Evolutionary conservation across 1,140 invertebrate genomes (phyloP).

Genomic region (Cyrtorhinus lividipennis): DNA sequence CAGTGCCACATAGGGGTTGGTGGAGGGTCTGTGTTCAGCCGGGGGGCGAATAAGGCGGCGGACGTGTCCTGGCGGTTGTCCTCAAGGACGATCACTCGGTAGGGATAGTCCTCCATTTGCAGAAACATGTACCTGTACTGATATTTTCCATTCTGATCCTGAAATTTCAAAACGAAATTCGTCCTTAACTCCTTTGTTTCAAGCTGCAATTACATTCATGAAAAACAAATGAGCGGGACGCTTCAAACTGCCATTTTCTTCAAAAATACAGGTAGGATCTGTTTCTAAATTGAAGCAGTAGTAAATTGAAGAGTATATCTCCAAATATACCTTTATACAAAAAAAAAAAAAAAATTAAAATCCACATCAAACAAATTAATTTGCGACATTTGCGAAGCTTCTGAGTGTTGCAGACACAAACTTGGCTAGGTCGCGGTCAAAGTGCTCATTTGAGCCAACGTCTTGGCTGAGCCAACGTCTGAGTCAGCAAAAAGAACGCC

Average conservation of each 20-base stretch:
- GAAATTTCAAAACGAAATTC: constrained; percentile 34
- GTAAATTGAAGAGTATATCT: too few relatives aligned
- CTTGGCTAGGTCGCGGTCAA: too few relatives aligned
- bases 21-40: neutral
- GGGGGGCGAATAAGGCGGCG: neutral
- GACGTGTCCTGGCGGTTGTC: constrained; percentile 40
- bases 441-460: too few relatives aligned
- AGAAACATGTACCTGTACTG: constrained; percentile 71
- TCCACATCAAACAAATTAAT: too few relatives aligned
- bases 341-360: too few relatives aligned
- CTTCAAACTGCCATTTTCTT: neutral
- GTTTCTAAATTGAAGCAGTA: too few relatives aligned
- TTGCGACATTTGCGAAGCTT: too few relatives aligned
- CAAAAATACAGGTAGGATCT: neutral
- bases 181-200: constrained; percentile 15
- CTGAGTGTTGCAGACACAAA: too few relatives aligned
- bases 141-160: constrained; percentile 60
- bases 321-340: too few relatives aligned
- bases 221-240: neutral
- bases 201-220: too few relatives aligned
- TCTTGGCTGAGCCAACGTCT: too few relatives aligned
- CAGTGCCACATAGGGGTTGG: neutral
- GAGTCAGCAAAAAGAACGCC: too few relatives aligned
- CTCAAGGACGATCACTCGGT: constrained; percentile 54
- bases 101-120: constrained; percentile 59